Evolutionary conservation across 2,888 invertebrate genomes (phyloP).

Genomic region (Caenorhabditis zanzibari): DNA sequence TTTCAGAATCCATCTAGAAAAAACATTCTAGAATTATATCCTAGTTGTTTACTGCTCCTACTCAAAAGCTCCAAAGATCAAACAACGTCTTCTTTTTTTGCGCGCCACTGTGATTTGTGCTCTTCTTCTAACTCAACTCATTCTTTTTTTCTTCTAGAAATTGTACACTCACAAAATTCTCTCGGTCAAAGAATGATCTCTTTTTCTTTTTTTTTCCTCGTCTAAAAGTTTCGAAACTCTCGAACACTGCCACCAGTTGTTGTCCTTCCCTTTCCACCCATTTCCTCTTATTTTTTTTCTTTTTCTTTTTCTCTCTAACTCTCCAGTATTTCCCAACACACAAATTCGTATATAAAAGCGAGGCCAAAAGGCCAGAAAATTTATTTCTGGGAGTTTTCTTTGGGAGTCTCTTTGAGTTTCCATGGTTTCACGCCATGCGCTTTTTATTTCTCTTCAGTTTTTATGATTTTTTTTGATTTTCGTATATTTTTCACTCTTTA

Average conservation of each 20-base stretch:
- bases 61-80: background rate
- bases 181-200: constrained; percentile 16
- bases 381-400: background rate
- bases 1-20: no score
- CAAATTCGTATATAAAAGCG: background rate
- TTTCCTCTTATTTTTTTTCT: background rate
- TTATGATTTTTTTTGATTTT: background rate
- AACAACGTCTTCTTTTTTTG: constrained; percentile 11
- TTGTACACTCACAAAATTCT: background rate
- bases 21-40: background rate
- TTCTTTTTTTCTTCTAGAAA: background rate
- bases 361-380: constrained; percentile 10
- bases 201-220: background rate
- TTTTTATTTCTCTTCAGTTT: no score
- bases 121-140: background rate
- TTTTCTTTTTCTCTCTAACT: background rate
- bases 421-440: background rate
- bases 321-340: background rate
- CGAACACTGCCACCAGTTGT: background rate
- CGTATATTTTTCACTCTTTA: background rate
- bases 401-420: background rate
- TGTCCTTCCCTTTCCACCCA: background rate
- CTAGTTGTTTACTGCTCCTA: background rate
- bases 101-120: constrained; percentile 5
- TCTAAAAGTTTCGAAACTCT: background rate